Evolutionary conservation across 2,888 invertebrate species (phyloP), one percentile per base, ranked within the genome.

Genomic region (Drosophila subquinaria): DNA sequence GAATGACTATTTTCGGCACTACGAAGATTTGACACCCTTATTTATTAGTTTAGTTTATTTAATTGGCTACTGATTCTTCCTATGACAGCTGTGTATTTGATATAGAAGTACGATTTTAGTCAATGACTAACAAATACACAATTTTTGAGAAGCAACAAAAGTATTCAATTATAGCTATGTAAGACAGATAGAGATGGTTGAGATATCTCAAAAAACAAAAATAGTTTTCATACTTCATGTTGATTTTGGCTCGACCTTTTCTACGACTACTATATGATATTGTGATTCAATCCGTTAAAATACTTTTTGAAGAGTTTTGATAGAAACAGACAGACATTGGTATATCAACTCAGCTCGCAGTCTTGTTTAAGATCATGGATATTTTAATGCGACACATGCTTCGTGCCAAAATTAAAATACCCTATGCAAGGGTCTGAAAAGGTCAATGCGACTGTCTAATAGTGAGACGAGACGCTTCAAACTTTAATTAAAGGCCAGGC

Each of bases 401-500:
- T 13, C 4, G 4, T 36, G 4, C 1, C 13, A 4, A 6, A 4
- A 38, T n/a, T n/a, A 38, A 5, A 38, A 38, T n/a, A 38, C n/a
- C n/a, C 6, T 38, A 0, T 38, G 13, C 4, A 6, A 38, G n/a
- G 6, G 2, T 38, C n/a, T 38, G 65, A 75, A 66, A 70, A 59
- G 57, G 57, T 36, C 60, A 73, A 60, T 36, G 8, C 42, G 56
- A 27, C 47, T 20, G 66, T 42, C 55, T 57, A 45, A 77, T 84
- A 81, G 74, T 90, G 65, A 89, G 88, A 89, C 78, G 45, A 63
- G 62, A 35, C 42, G 38, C 40, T 75, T 48, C 40, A 52, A 69
- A 64, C 60, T 64, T 79, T 23, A 74, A 79, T 79, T 63, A 79
- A 79, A 75, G 43, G 33, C 33, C 73, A 52, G 35, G 36, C 45